Base-by-base conservation (phyloP, 1,140 invertebrate genomes). In the Heliconius congener region DNA sequence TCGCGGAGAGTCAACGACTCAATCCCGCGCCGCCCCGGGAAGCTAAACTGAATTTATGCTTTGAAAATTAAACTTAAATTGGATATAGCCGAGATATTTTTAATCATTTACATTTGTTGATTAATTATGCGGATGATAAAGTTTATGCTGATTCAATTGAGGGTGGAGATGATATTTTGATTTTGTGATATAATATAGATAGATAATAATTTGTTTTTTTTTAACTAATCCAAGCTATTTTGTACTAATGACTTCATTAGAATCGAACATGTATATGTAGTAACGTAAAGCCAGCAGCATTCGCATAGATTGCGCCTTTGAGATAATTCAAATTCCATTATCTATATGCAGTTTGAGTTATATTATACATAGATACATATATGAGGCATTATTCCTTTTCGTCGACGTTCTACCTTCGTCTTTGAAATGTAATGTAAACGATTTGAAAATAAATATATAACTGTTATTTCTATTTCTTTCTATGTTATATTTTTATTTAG, bases 31-130 rank as follows among this genome's bases (percentile, higher is more conserved):
- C 89, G 87, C 90, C 87, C 85, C 87, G 88, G 89, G 90, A 87
- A 92, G 90, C 90, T 89, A 94, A 93, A 94, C 91, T 87, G 89
- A 93, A 93, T 94, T 94, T 94, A 90, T 91, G 89, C 83, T 91
- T 90, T 86, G 87, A 93, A 94, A 93, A 93, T 94, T 93, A 93
- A 94, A 94, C 88, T 91, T 90, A 94, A 93, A 94, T 93, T 93
- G 91, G 87, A 91, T 91, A 91, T 91, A 82, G 82, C 85, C 81
- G 86, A 84, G 90, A 89, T 92, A 93, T 92, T 91, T 93, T 93
- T 92, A 87, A 85, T 74, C 74, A 82, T 86, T 87, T 85, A 77
- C 80, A 84, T 87, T 84, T 82, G 80, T 73, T 82, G 71, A 83
- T 84, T 87, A 84, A 85, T 66, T 87, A 71, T 87, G 85, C 82